Evolutionary conservation across 35 echinoderm and acorn worm genomes (phyloP), one percentile per base, ranked within the genome.

Genomic region (Lytechinus pictus): DNA sequence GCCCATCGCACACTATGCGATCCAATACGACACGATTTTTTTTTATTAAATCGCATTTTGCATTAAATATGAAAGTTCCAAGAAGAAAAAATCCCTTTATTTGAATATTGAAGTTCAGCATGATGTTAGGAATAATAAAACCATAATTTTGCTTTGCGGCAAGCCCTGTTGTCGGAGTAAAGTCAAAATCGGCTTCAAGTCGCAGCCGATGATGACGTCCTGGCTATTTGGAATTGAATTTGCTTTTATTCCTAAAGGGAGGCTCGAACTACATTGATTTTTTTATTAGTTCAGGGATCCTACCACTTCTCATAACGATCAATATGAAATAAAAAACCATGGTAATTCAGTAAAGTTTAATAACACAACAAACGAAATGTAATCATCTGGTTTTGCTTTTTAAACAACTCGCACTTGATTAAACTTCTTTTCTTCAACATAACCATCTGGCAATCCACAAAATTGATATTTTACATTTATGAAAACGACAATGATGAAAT

Each of bases 401-500:
- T 79, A 79, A 79, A 16, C 66, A 24, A 24, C 66, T 19, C 19
- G 8, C 24, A 79, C 66, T 9, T 79, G 19, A 27, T 24, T n/a
- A 24, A n/a, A n/a, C 19, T 24, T 24, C n/a, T 8, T 44, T 79
- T 79, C n/a, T 79, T 6, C 66, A 79, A 6, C 21, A 11, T 13
- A 9, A 8, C 66, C 66, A 79, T 79, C 66, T 79, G 66, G 66
- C 66, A 79, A 4, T 79, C 21, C 4, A 79, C 56, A 58, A 79
- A 79, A 79, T 79, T n/a, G 66, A 79, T 71, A 71, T 71, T 79
- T 79, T 79, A 44, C 66, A 79, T 79, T 79, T 24, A 79, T 79
- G 66, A 24, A 79, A 19, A 79, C 7, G 66, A 79, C 66, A 79
- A 79, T 24, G 66, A 6, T 79, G n/a, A n/a, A 79, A 79, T 24